phyloP scores from a whole-genome alignment of 1,140 invertebrate genomes.

The Rhynchophorus ferrugineus region DNA sequence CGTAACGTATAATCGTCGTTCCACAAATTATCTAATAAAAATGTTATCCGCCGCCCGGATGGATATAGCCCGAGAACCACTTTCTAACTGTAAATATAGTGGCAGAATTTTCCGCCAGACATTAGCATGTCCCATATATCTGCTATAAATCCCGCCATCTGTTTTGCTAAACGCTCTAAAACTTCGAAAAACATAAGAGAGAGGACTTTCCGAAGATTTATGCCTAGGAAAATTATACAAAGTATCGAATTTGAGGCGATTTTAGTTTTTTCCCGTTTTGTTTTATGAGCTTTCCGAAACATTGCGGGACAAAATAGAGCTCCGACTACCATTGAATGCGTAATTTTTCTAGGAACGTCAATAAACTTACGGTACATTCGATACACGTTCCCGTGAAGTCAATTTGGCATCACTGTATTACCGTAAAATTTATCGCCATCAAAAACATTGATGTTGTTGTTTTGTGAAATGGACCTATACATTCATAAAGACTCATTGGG shows the following conservation, averaged over 20 bases:
- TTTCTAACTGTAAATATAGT: not conserved
- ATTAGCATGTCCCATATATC: conserved; percentile 10
- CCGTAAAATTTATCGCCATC: no score
- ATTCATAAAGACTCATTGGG: no score
- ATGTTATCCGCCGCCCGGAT: no score
- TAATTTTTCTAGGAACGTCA: no score
- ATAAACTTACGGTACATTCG: no score
- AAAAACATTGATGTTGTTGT: no score
- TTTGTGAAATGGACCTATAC: no score
- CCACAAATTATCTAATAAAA: no score
- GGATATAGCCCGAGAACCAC: not conserved
- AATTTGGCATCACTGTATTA: no score
- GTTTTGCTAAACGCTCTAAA: conserved; percentile 6
- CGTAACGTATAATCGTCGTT: no score
- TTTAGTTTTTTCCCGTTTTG: conserved; percentile 2
- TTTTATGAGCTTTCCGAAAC: not conserved
- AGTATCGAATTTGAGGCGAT: conserved; percentile 11
- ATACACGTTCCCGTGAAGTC: no score
- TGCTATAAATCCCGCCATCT: conserved; percentile 10
- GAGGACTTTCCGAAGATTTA: conserved; percentile 10
- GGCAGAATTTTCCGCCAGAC: not conserved
- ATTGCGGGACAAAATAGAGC: not conserved
- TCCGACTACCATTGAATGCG: not conserved
- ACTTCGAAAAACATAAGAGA: conserved; percentile 6
- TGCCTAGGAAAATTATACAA: conserved; percentile 10